Evolutionary conservation across 2,113 vertebrate species (phyloP), one percentile per base, ranked within the genome.

Genomic region (Trachemys scripta): DNA sequence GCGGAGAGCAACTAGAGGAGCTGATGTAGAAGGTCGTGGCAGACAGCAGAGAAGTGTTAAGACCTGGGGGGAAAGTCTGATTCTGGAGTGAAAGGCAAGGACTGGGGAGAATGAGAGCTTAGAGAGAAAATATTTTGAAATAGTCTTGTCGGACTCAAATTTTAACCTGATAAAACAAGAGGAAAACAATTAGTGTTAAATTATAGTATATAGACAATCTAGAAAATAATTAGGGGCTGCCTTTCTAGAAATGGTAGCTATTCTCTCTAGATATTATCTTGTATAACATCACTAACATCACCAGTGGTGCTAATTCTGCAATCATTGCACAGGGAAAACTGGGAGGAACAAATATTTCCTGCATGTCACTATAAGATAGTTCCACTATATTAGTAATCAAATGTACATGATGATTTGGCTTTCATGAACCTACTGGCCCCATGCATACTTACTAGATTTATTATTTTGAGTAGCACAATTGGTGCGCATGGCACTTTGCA

Each of bases 1-100:
- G 10, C 6, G 31, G 85, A 75, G 53, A 85, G 59, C 81, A 90
- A 47, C 81, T 88, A 38, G 16, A 56, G 57, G 31, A 13, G 8
- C 1, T 85, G 89, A n/a, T 78, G 12, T 31, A 94, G 79, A 95
- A 96, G 79, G 95, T 95, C 75, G 35, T 14, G 53, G 45, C 31
- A 79, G 94, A 54, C 62, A 85, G 51, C 1, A 93, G 29, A 45
- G 93, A 91, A 95, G 94, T 96, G 85, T 93, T 88, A 95, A 84
- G 49, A 84, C 8, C 45, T 88, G 59, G 38, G 25, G 38, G n/a
- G 82, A 50, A 93, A 91, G 1, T 1, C 8, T 65, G 80, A 88
- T 82, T 95, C 8, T 53, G 69, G 84, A 53, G 10, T 80, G 85
- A 91, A 88, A 91, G 10, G n/a, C 59, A 92, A 94, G 29, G 7